Conservation (phyloP, 2,888 invertebrate genomes). For the Camptogramma bilineatum region DNA sequence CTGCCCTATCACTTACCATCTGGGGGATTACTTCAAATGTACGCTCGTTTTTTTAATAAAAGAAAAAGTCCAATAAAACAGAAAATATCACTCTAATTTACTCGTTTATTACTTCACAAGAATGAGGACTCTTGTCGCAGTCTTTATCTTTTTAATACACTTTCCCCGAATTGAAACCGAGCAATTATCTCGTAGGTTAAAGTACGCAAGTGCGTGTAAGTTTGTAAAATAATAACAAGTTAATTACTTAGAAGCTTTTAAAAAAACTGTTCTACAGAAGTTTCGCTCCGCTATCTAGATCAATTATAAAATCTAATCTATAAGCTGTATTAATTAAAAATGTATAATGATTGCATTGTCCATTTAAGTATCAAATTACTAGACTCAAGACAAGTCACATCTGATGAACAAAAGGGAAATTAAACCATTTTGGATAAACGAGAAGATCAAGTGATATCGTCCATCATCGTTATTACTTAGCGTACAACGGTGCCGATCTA, state of each 20-base stretch:
- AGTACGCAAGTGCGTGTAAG: too few species aligned
- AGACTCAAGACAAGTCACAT: neutral
- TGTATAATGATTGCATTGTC: neutral
- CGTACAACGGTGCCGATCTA: slow-evolving; percentile 5
- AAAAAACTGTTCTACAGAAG: too few species aligned
- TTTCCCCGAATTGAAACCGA: too few species aligned
- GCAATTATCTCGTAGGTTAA: too few species aligned
- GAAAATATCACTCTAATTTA: slow-evolving; percentile 3
- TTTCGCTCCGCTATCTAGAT: too few species aligned
- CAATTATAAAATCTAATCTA: too few species aligned
- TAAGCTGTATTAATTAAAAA: too few species aligned
- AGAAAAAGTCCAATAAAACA: slow-evolving; percentile 17
- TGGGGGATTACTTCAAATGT: slow-evolving; percentile 34
- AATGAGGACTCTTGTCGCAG: too few species aligned
- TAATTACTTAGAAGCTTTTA: too few species aligned
- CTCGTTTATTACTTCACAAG: too few species aligned
- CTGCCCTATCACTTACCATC: slow-evolving; percentile 29
- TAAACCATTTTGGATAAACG: slow-evolving; percentile 33
- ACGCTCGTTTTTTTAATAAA: slow-evolving; percentile 29
- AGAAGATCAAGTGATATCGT: slow-evolving; percentile 26
- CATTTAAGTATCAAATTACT: neutral
- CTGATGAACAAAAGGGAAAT: slow-evolving; percentile 24
- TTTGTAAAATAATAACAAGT: too few species aligned
- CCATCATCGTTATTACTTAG: slow-evolving; percentile 19
- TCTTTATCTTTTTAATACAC: too few species aligned